A percentile compares a stretch with the other conserved stretches of the same genome.
Conservation (phyloP, 2,797 vertebrate genomes). For the Rhinichthys osculus region DNA sequence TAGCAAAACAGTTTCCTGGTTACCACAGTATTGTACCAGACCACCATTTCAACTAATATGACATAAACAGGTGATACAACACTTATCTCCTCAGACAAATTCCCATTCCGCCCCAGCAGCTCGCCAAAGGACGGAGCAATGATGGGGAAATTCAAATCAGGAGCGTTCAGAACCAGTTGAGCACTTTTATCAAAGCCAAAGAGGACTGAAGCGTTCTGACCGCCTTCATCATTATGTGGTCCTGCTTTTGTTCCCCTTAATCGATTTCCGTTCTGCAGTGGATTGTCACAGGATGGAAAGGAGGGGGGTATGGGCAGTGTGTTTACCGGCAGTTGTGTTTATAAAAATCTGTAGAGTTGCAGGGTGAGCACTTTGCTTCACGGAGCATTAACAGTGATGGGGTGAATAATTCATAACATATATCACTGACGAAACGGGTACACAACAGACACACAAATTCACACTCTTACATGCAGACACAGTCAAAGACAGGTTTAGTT, state of each 20-base stretch:
- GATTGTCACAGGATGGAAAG: constrained; percentile 9
- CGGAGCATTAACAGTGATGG: constrained; percentile 17
- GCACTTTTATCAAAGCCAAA: constrained; percentile 55
- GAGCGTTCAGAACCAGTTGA: constrained; percentile 56
- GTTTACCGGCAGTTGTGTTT: constrained; percentile 23
- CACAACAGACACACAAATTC: neutral
- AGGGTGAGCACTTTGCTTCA: constrained; percentile 34
- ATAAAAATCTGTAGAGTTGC: constrained; percentile 41
- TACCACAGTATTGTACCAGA: constrained; percentile 23
- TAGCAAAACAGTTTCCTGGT: constrained; percentile 13
- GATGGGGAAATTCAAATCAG: constrained; percentile 67
- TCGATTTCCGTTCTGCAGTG: constrained; percentile 66
- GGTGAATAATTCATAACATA: constrained; percentile 37
- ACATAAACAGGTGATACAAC: constrained; percentile 63
- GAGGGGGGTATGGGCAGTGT: neutral
- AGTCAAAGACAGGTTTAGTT: neutral
- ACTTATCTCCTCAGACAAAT: constrained; percentile 52
- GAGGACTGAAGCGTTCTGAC: constrained; percentile 44
- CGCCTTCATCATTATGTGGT: constrained; percentile 56
- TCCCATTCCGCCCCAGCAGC: constrained; percentile 37
- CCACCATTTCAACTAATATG: constrained; percentile 56
- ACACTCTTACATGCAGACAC: neutral
- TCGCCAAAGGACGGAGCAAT: neutral
- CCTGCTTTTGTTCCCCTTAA: constrained; percentile 68
- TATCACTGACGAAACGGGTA: neutral